These are phyloP conservation scores for Xanthorhoe spadicearia DNA, from an alignment of 2,888 invertebrate species.

Conservation along the genomic window DNA sequence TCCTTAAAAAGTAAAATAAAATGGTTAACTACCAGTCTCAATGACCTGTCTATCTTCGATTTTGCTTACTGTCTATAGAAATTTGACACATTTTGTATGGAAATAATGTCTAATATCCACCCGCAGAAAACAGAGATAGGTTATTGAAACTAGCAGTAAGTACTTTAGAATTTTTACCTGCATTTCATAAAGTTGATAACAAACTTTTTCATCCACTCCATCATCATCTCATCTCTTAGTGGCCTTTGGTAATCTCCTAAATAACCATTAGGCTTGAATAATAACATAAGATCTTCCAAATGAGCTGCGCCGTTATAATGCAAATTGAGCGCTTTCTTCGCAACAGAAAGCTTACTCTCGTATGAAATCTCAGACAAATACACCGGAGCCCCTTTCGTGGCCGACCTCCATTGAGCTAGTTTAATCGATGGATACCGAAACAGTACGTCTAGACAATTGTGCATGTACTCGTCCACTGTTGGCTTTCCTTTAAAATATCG, in stretches of 20 bases:
- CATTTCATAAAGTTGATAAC: constrained; percentile 3
- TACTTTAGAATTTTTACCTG: neutral
- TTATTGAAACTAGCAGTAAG: too few species aligned
- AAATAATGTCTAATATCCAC: too few species aligned
- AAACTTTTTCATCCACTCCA: neutral
- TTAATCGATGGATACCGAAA: constrained; percentile 40
- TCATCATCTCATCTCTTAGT: neutral
- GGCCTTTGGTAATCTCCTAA: neutral
- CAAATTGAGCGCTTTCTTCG: neutral
- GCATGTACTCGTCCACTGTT: constrained; percentile 34
- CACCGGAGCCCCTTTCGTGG: neutral
- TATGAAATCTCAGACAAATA: neutral
- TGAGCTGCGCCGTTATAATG: neutral
- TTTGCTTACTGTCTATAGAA: too few species aligned
- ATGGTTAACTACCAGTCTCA: too few species aligned
- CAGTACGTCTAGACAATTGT: constrained; percentile 34
- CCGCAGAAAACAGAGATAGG: too few species aligned
- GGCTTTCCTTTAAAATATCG: constrained; percentile 23
- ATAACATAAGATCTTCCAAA: neutral
- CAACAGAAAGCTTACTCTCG: neutral
- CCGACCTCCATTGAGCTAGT: neutral
- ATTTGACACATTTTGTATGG: too few species aligned
- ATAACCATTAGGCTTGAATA: neutral
- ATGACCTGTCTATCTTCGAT: too few species aligned
- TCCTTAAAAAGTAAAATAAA: too few species aligned